Evolutionary conservation across 1,140 invertebrate genomes (phyloP), one percentile per base, ranked within the genome.

Genomic region (Drosophila paulistorum): DNA sequence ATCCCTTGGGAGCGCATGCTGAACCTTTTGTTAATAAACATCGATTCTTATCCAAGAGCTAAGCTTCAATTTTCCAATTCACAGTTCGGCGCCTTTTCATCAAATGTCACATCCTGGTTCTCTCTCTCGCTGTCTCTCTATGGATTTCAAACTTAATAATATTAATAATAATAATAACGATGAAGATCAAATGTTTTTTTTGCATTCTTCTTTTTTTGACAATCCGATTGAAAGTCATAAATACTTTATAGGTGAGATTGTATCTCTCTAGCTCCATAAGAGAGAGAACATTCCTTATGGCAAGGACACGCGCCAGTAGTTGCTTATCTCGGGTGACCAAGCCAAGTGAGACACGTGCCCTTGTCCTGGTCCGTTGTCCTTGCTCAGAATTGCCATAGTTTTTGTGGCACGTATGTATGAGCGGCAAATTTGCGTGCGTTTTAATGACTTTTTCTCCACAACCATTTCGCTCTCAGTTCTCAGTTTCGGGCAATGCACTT

Each of bases 261-360:
- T 85, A 81, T 86, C 81, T 81, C 7, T 17, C 20, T 41, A 48
- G 39, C 45, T 45, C 39, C 6, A 42, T 37, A 20, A n/a, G 17
- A 33, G 42, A 37, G 51, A 45, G 48, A 39, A 63, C 58, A 60
- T 26, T 60, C 51, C 35, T 71, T 58, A 60, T 48, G 71, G 51
- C 35, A 42, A 42, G 26, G 51, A 10, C 87, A 84, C 82, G 87
- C 82, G 87, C 71, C 87, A 61, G 67, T 72, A 82, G 82, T 90
- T 90, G 71, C 89, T 91, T 91, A 91, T 91, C 89, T 76, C 79
- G 89, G 89, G 89, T 91, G 81, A 91, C 89, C 89, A 59, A 91
- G 79, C 89, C 89, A 39, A 91, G 79, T 64, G 65, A 59, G 89
- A 68, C 89, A 91, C 89, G 89, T 91, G 89, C 61, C 71, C 74